Evolutionary conservation across 2,113 vertebrate genomes (phyloP), one percentile per base, ranked within the genome.

Genomic region (Hemiprocne comata): DNA sequence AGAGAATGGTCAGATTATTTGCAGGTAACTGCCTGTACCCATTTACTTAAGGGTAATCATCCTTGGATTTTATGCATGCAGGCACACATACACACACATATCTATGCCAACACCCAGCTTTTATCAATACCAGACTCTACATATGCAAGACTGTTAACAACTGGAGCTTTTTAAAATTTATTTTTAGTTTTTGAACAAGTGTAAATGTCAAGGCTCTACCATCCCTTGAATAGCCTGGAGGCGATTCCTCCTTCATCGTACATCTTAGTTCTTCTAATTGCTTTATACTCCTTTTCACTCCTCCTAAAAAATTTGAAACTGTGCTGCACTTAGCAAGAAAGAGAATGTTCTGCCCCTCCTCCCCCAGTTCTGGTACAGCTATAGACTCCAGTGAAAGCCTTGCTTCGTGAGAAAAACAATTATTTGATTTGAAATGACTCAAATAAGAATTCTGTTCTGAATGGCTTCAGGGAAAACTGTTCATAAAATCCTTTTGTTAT

Each of bases 391-490:
- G 51, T n/a, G 57, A 81, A 75, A 94, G 17, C 17, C 28, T 78
- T 15, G 3, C 36, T 87, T 86, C 62, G 34, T 34, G 66, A 94
- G 77, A 89, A 94, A 78, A 71, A 51, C 34, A 25, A 69, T 40
- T 34, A 81, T 72, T 92, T 51, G 33, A 53, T 92, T 74, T 38
- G 61, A 87, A 91, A 87, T 94, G 21, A 91, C 74, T 95, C 87
- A 87, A 44, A 53, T 26, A 48, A 61, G 5, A 31, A 71, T 69
- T 31, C 48, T 19, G 14, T 46, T 96, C 13, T 84, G 91, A 92
- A 90, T 58, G 42, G 42, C 61, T 91, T 81, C 13, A 46, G 89
- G 70, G 73, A 60, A 54, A 91, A 9, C 31, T 8, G n/a, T 61
- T 78, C n/a, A 46, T 50, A 36, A 92, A 85, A 72, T 24, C 51